Conservation (phyloP, 2,797 vertebrate genomes). For the Acomys russatus region DNA sequence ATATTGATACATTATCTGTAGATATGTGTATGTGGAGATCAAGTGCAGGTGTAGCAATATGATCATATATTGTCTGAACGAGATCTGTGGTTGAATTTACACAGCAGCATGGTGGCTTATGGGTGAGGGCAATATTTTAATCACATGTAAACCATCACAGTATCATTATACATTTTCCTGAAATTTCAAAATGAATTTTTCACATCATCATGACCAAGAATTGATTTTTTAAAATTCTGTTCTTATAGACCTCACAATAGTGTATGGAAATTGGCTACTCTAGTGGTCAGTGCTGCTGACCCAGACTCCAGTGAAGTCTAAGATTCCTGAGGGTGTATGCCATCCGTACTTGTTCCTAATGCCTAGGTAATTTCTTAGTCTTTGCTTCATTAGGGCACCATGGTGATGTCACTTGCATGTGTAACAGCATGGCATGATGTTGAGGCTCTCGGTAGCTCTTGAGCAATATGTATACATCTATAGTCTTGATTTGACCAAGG, state of each 20-base stretch:
- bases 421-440: background rate
- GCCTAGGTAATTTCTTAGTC: background rate
- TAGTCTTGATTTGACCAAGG: too few species aligned
- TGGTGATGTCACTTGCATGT: background rate
- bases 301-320: background rate
- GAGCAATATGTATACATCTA: too few species aligned
- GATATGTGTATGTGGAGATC: background rate
- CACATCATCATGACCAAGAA: background rate
- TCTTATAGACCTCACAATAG: background rate
- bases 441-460: too few species aligned
- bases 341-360: background rate
- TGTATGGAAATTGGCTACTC: background rate
- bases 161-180: background rate
- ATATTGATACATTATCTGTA: background rate
- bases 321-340: background rate
- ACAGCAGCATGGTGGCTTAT: background rate
- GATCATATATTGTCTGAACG: background rate
- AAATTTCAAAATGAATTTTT: background rate
- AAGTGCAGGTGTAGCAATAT: background rate
- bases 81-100: background rate
- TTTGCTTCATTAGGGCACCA: background rate
- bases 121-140: background rate
- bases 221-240: background rate
- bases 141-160: background rate
- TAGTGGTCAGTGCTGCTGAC: background rate